A percentile compares a stretch with the other conserved stretches of the same genome.
phyloP scores from a whole-genome alignment of 2,888 invertebrate genomes.

The Balanococcus diminutus region DNA sequence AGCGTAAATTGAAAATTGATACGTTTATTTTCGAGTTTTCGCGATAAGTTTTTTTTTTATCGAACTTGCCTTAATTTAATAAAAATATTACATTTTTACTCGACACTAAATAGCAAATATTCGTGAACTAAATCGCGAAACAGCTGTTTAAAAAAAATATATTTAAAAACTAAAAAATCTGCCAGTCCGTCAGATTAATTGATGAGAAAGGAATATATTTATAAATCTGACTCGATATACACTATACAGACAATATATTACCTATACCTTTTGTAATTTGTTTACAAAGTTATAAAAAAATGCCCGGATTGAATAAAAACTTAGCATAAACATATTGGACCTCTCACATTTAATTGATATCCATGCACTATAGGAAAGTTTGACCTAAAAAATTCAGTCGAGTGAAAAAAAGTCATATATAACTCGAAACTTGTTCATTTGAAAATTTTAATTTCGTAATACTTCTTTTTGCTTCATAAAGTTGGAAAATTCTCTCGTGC shows the following conservation, averaged over 20 bases:
- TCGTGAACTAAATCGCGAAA: background rate
- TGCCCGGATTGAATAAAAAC: background rate
- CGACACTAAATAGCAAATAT: too few relatives aligned
- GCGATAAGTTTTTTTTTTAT: background rate
- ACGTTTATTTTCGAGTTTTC: background rate
- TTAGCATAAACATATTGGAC: background rate
- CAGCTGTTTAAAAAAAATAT: background rate
- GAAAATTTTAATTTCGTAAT: conserved; percentile 1
- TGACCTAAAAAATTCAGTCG: conserved; percentile 1
- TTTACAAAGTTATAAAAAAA: background rate
- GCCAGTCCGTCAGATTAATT: background rate
- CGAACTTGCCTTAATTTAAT: background rate
- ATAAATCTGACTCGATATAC: too few relatives aligned
- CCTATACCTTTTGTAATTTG: background rate
- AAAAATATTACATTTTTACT: background rate
- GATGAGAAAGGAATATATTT: background rate
- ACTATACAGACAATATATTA: too few relatives aligned
- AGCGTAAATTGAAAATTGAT: background rate
- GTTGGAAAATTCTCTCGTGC: conserved; percentile 3
- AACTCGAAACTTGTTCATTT: background rate
- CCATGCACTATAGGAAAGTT: background rate
- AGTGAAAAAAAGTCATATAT: background rate
- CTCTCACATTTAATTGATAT: background rate
- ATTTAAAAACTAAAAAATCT: background rate
- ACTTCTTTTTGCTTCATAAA: background rate